These are phyloP conservation scores for Chrysolina oricalcia DNA, from an alignment of 2,888 invertebrate genomes.

Conservation along the genomic window DNA sequence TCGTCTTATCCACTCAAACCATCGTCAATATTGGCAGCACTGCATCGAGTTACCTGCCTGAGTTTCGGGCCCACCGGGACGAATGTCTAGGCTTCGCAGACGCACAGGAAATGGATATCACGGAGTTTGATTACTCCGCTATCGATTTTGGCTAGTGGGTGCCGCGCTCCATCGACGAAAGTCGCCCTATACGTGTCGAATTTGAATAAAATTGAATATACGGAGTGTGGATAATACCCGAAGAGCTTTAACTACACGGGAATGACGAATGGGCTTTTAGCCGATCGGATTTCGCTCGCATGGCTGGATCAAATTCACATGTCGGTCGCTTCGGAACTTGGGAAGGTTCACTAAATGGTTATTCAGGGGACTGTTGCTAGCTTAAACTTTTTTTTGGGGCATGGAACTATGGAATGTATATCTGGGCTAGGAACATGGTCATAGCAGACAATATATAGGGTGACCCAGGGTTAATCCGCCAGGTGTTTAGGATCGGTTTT, in stretches of 20 bases:
- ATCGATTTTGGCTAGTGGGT: constrained; percentile 14
- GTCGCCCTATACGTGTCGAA: constrained; percentile 37
- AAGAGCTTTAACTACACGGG: constrained; percentile 3
- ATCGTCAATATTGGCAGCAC: neutral
- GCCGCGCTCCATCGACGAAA: constrained; percentile 32
- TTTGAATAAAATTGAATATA: constrained; percentile 27
- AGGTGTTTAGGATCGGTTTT: no score
- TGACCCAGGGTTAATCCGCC: no score
- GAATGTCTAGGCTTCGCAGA: constrained; percentile 32
- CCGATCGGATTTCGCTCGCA: constrained; percentile 18
- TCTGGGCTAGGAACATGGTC: no score
- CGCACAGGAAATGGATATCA: constrained; percentile 43
- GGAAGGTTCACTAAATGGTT: no score
- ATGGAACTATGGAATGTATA: no score
- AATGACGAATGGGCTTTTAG: constrained; percentile 24
- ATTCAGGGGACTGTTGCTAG: no score
- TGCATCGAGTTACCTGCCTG: constrained; percentile 6
- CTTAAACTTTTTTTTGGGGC: no score
- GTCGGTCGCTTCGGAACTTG: neutral
- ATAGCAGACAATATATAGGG: no score
- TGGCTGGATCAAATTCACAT: constrained; percentile 5
- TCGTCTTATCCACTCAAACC: neutral
- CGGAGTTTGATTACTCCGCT: constrained; percentile 52
- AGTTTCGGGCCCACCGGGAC: constrained; percentile 9
- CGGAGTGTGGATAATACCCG: constrained; percentile 26